phyloP scores from a whole-genome alignment of 2,113 vertebrate species.

The Caracal caracal region DNA sequence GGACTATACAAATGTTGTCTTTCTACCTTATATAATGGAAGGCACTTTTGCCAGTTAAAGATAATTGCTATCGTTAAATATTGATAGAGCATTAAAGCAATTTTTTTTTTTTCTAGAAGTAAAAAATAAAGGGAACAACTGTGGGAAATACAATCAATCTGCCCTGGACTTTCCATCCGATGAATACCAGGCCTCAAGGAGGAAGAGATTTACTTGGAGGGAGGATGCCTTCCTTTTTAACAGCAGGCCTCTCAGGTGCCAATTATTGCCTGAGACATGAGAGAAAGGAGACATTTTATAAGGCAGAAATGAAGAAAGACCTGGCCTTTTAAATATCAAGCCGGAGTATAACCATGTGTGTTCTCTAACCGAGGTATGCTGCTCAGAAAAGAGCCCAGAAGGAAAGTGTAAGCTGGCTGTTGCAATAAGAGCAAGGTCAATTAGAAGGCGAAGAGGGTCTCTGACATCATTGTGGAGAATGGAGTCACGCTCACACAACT shows the following conservation, averaged over 20 bases:
- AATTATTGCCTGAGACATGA: not conserved
- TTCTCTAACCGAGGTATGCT: not conserved
- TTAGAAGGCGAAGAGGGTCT: not conserved
- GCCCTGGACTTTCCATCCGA: constrained; percentile 23
- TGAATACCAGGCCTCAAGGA: not conserved
- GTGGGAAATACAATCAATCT: constrained; percentile 51
- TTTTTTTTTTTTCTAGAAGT: constrained; percentile 44
- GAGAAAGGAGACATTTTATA: constrained; percentile 41
- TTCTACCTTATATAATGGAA: constrained; percentile 61
- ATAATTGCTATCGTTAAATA: constrained; percentile 80
- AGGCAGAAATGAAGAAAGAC: not conserved
- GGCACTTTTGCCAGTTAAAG: constrained; percentile 65
- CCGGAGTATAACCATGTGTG: not conserved
- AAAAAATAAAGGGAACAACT: constrained; percentile 56
- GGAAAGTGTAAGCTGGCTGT: not conserved
- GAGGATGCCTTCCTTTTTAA: not conserved
- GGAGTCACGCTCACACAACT: not conserved
- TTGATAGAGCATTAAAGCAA: constrained; percentile 53
- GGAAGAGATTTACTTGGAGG: constrained; percentile 37
- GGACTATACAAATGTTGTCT: constrained; percentile 66
- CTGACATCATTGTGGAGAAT: not conserved
- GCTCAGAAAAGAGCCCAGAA: not conserved
- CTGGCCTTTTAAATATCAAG: constrained; percentile 1
- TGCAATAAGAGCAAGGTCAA: not conserved
- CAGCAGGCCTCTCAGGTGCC: not conserved